Evolutionary conservation across 2,113 vertebrate genomes (phyloP).

Genomic region (Piaya cayana): DNA sequence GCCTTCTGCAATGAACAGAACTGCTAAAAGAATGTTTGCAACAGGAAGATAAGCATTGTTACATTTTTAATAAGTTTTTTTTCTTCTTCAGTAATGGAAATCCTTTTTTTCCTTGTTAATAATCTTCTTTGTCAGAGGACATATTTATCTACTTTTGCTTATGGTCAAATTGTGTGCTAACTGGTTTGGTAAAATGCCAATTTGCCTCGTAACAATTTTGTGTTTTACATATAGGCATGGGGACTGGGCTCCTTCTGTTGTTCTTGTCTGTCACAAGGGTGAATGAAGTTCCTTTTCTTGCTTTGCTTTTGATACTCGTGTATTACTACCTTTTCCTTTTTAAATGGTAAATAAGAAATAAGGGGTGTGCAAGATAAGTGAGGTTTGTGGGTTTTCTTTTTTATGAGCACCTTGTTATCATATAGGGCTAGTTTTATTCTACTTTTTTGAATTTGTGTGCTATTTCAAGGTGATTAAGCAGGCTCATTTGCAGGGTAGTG

Average conservation of each 20-base stretch:
- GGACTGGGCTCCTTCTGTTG: not conserved
- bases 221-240: fast-evolving
- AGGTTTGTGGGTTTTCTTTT: not conserved
- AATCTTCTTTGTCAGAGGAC: not conserved
- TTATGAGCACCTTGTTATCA: not conserved
- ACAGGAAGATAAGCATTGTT: not conserved
- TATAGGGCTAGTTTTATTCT: not conserved
- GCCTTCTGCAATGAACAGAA: not conserved
- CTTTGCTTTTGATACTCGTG: not conserved
- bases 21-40: not conserved
- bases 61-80: not conserved
- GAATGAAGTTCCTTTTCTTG: not conserved
- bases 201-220: not conserved
- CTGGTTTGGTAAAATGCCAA: not conserved
- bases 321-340: not conserved
- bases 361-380: not conserved
- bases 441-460: not conserved
- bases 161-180: not conserved
- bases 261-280: not conserved
- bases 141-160: not conserved
- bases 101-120: not conserved
- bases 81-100: not conserved
- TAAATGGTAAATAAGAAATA: not conserved
- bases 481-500: not conserved
- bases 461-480: not conserved